These are phyloP conservation scores for Sturmia bella DNA, from an alignment of 2,888 invertebrate species.

Conservation along the genomic window DNA sequence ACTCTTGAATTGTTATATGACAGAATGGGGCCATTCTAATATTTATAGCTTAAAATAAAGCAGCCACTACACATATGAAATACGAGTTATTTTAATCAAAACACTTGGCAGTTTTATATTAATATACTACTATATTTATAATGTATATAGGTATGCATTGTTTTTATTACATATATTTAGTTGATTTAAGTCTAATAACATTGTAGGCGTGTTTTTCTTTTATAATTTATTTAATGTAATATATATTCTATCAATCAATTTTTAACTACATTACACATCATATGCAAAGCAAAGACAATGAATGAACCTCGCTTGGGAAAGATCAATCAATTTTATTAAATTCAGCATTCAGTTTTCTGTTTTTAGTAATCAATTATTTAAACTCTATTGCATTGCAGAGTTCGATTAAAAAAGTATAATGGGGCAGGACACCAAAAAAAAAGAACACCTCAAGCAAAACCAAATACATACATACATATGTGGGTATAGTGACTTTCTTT, in stretches of 20 bases:
- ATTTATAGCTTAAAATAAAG: too few relatives aligned
- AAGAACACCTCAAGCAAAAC: too few relatives aligned
- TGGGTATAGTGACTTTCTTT: too few relatives aligned
- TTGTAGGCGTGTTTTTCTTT: conserved; percentile 45
- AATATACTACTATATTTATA: background rate
- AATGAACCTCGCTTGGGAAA: conserved; percentile 18
- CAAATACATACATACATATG: too few relatives aligned
- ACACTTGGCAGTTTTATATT: too few relatives aligned
- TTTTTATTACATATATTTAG: conserved; percentile 45
- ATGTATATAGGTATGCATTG: conserved; percentile 39
- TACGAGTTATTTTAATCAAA: too few relatives aligned
- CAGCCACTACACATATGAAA: too few relatives aligned
- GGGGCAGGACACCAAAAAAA: too few relatives aligned
- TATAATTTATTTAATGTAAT: conserved; percentile 43
- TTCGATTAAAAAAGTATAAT: conserved; percentile 9
- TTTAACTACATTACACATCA: conserved; percentile 59
- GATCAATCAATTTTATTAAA: conserved; percentile 26
- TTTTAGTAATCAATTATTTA: conserved; percentile 5
- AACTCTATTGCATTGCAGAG: background rate
- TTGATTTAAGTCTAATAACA: conserved; percentile 62
- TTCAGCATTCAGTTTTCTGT: conserved; percentile 32
- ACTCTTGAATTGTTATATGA: too few relatives aligned
- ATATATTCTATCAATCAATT: conserved; percentile 35
- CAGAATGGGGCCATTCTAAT: too few relatives aligned
- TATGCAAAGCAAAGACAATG: conserved; percentile 37